Evolutionary conservation across 1,140 invertebrate species (phyloP).

Genomic region (Caerostris darwini): DNA sequence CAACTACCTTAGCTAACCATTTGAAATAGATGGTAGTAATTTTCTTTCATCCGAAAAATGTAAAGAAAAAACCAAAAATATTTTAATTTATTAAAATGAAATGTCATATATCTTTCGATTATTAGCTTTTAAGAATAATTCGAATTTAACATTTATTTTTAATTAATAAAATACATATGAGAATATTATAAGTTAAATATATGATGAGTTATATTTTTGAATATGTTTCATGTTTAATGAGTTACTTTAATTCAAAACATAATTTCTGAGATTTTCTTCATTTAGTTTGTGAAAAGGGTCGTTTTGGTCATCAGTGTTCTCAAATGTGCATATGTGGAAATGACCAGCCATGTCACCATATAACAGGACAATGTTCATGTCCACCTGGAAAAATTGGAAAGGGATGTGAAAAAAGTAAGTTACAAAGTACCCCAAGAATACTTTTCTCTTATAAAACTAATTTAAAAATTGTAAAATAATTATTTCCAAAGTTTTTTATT

Average conservation of each 20-base stretch:
- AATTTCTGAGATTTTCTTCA: background rate
- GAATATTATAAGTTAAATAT: background rate
- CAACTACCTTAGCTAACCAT: too few species aligned
- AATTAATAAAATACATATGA: too few species aligned
- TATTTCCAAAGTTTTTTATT: too few species aligned
- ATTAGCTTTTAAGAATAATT: too few species aligned
- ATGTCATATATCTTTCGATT: too few species aligned
- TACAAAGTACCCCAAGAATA: background rate
- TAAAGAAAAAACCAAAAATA: too few species aligned
- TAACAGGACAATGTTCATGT: conserved; percentile 93
- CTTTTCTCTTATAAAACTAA: background rate
- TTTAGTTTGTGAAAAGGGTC: conserved; percentile 81
- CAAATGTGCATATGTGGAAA: conserved; percentile 88
- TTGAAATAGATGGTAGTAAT: too few species aligned
- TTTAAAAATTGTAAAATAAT: too few species aligned
- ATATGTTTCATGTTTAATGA: too few species aligned
- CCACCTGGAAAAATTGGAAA: conserved; percentile 91
- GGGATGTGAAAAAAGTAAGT: conserved; percentile 86
- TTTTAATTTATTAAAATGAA: too few species aligned
- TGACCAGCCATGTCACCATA: conserved; percentile 88
- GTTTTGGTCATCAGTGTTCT: conserved; percentile 88
- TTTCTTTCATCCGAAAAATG: too few species aligned
- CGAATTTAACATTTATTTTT: too few species aligned
- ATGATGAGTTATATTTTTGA: background rate
- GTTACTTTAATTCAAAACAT: background rate